A percentile compares a stretch with the other conserved stretches of the same genome.
These are phyloP conservation scores for Agelastica alni DNA, from an alignment of 2,888 invertebrate species.

Conservation along the genomic window DNA sequence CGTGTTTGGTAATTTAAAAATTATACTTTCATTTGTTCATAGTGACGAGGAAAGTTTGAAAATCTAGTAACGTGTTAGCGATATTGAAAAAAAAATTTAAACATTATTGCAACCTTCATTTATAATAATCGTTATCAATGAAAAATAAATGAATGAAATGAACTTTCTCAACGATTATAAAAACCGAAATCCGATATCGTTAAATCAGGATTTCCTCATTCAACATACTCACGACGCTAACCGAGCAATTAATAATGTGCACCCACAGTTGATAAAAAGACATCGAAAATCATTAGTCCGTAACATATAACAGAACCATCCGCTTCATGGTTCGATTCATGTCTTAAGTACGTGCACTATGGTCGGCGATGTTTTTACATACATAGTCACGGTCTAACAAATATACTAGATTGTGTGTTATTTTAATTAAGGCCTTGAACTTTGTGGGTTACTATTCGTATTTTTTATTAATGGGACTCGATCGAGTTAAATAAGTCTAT, in stretches of 20 bases:
- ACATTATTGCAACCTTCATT: too few relatives aligned
- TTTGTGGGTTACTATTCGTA: background rate
- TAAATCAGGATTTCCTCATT: slow-evolving; percentile 4
- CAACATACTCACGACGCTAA: background rate
- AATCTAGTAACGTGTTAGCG: too few relatives aligned
- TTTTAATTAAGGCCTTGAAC: slow-evolving; percentile 19
- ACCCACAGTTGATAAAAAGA: slow-evolving; percentile 4
- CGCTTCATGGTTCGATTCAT: slow-evolving; percentile 18
- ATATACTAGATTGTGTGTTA: slow-evolving; percentile 2
- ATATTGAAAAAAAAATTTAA: too few relatives aligned
- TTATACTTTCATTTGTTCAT: too few relatives aligned
- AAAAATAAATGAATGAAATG: too few relatives aligned
- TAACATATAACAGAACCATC: slow-evolving; percentile 4
- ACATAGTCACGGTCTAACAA: slow-evolving; percentile 16
- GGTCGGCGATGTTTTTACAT: slow-evolving; percentile 14
- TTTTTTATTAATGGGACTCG: too few relatives aligned
- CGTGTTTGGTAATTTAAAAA: too few relatives aligned
- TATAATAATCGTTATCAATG: background rate
- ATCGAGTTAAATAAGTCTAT: too few relatives aligned
- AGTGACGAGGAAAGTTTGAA: too few relatives aligned
- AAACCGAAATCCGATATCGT: too few relatives aligned
- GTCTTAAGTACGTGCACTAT: slow-evolving; percentile 14
- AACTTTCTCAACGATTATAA: too few relatives aligned
- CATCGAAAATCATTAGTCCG: background rate
- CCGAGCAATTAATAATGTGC: background rate